A percentile compares a stretch with the other conserved stretches of the same genome.
Conservation (phyloP, 2,113 vertebrate genomes). For the Esox niger region DNA sequence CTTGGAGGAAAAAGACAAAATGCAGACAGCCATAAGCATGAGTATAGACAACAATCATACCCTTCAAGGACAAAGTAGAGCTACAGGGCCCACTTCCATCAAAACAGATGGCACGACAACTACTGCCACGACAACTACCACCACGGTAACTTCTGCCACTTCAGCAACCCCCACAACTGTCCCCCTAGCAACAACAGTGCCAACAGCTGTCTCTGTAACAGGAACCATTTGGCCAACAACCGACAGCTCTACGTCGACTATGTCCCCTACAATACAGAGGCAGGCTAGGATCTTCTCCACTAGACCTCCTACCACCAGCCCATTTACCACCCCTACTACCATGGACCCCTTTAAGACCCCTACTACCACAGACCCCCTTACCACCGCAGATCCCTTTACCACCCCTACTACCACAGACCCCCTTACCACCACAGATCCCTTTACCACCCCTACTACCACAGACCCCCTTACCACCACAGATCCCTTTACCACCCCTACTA, state of each 20-base stretch:
- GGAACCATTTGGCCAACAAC: constrained; percentile 5
- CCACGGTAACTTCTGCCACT: constrained; percentile 4
- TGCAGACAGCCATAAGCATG: constrained; percentile 5
- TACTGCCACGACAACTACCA: neutral
- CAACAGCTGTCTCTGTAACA: constrained; percentile 2
- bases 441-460: too few species aligned
- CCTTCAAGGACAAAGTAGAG: neutral
- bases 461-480: too few species aligned
- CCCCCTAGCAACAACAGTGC: neutral
- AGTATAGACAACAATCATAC: constrained; percentile 6
- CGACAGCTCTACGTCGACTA: constrained; percentile 10
- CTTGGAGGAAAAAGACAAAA: constrained; percentile 13
- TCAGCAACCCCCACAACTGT: constrained; percentile 9
- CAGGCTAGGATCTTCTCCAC: constrained; percentile 10
- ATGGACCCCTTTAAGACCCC: constrained; percentile 16
- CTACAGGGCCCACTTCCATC: constrained; percentile 2
- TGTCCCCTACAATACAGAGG: constrained; percentile 21
- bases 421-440: too few species aligned
- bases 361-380: too few species aligned
- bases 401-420: too few species aligned
- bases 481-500: too few species aligned
- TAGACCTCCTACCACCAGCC: constrained; percentile 3
- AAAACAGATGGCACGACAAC: neutral
- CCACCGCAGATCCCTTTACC: too few species aligned
- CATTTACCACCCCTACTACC: constrained; percentile 24